phyloP scores from a whole-genome alignment of 2,113 vertebrate species.

The Coryphaenoides rupestris region DNA sequence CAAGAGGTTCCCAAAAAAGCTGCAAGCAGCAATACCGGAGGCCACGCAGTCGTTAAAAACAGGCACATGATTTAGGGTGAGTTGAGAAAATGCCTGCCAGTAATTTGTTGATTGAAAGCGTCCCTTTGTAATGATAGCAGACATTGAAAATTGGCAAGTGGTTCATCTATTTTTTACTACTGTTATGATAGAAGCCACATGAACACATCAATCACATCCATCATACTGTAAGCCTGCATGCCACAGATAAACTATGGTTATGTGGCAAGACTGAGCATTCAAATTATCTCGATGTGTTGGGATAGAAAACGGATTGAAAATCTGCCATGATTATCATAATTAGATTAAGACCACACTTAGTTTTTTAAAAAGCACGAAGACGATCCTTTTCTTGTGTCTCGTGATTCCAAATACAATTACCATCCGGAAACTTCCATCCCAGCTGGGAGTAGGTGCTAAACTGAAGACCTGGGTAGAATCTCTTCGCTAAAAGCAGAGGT shows the following conservation, averaged over 20 bases:
- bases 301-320: neutral
- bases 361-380: slow-evolving; percentile 6
- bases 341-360: slow-evolving; percentile 17
- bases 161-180: neutral
- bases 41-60: too few species aligned
- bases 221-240: neutral
- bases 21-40: too few species aligned
- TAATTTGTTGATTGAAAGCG: neutral
- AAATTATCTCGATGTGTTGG: too few species aligned
- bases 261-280: too few species aligned
- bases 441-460: slow-evolving; percentile 15
- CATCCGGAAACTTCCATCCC: neutral
- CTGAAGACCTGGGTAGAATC: slow-evolving; percentile 11
- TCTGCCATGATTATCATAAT: slow-evolving; percentile 4
- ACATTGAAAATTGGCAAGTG: neutral
- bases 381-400: slow-evolving; percentile 16
- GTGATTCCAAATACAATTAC: neutral
- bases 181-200: neutral
- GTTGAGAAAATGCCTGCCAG: neutral
- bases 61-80: too few species aligned
- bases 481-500: neutral
- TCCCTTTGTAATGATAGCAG: neutral
- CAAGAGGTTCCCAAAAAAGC: too few species aligned
- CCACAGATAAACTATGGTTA: too few species aligned
- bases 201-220: slow-evolving; percentile 10